Evolutionary conservation across 2,797 vertebrate genomes (phyloP).

Genomic region (Luscinia megarhynchos): DNA sequence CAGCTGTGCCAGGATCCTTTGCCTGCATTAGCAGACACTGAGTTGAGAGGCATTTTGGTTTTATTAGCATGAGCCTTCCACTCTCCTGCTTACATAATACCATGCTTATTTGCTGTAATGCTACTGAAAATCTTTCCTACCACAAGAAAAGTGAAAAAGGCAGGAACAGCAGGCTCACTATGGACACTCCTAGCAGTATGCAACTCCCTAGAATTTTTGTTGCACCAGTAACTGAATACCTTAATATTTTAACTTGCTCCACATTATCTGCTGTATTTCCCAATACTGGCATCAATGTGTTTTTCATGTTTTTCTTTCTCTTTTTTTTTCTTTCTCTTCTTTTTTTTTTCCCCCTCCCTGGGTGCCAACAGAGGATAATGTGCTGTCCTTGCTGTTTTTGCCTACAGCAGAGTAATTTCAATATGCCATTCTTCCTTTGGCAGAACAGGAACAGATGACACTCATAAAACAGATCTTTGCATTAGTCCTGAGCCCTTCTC

Average conservation of each 20-base stretch:
- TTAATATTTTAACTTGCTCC: not conserved
- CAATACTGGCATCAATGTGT: not conserved
- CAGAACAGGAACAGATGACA: slow-evolving; percentile 57
- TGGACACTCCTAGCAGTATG: not conserved
- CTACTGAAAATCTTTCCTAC: not conserved
- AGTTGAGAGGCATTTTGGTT: not conserved
- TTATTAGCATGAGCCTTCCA: not conserved
- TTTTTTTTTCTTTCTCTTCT: too few relatives aligned
- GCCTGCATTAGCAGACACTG: not conserved
- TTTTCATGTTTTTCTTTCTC: not conserved
- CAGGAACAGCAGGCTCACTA: not conserved
- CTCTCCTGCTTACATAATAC: not conserved
- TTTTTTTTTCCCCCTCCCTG: not conserved
- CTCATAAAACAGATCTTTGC: slow-evolving; percentile 46
- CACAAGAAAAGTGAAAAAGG: not conserved
- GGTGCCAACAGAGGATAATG: slow-evolving; percentile 10
- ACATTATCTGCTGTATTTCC: not conserved
- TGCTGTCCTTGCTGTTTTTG: slow-evolving; percentile 52
- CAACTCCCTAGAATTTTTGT: not conserved
- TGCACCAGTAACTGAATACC: not conserved
- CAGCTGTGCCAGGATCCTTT: not conserved
- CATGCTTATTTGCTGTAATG: not conserved
- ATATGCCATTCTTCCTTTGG: slow-evolving; percentile 57
- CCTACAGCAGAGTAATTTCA: slow-evolving; percentile 66
- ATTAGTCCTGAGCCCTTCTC: slow-evolving; percentile 50